These are phyloP conservation scores for Copidosoma floridanum DNA, from an alignment of 1,140 invertebrate species.

Conservation along the genomic window DNA sequence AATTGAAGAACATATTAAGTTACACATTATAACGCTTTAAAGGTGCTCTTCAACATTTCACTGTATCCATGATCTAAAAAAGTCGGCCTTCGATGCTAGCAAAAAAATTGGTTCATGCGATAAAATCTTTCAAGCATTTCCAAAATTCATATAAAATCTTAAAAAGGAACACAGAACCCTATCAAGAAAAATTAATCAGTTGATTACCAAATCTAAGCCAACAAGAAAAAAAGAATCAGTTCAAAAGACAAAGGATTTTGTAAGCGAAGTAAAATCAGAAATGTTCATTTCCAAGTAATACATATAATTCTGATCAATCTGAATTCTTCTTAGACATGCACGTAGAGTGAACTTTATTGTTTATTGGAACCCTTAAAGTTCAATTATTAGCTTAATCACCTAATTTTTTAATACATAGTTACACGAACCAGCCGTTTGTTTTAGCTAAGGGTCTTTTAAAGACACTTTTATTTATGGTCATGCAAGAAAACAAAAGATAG, in stretches of 20 bases:
- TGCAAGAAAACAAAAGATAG: too few species aligned
- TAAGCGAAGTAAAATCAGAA: not conserved
- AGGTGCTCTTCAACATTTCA: not conserved
- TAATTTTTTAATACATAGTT: too few species aligned
- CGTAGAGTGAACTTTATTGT: not conserved
- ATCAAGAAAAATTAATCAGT: not conserved
- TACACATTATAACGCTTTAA: not conserved
- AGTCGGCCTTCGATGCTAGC: not conserved
- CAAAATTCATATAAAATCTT: not conserved
- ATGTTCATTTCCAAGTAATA: not conserved
- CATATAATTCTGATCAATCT: not conserved
- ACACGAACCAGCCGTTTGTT: too few species aligned
- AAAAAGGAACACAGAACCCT: too few species aligned
- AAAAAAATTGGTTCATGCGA: not conserved
- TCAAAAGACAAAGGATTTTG: not conserved
- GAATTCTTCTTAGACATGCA: not conserved
- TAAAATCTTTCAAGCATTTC: not conserved
- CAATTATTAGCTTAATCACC: not conserved
- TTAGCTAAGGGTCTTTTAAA: too few species aligned
- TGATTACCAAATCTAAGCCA: too few species aligned
- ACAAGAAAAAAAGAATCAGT: not conserved
- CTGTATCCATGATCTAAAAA: not conserved
- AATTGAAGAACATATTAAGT: not conserved
- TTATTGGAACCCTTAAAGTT: too few species aligned
- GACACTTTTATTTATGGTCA: too few species aligned